Evolutionary conservation across 1,140 invertebrate genomes (phyloP), one percentile per base, ranked within the genome.

Genomic region (Nautilus pompilius): DNA sequence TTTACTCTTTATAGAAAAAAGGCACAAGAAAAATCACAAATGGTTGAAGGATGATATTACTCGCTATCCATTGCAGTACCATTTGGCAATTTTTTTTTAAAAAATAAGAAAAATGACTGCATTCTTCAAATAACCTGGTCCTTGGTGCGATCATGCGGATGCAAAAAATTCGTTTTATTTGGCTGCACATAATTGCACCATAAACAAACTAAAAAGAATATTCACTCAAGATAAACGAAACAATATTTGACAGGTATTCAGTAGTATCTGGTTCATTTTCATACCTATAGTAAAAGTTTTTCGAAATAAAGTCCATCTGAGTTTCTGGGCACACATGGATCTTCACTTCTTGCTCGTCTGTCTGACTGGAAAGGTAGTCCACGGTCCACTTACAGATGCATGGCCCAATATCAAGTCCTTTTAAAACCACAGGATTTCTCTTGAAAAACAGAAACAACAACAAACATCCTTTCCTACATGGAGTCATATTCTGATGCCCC

Each of bases 221-320:
- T 3, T 20, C 55, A 13, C 17, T 51, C 6, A 10, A 26, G 24
- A 29, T 29, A 29, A n/a, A 41, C 15, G 13, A 15, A 1, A 28
- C 20, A 58, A 34, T 36, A 17, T 32, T 0, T 4, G 3, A 57
- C 24, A 68, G 5, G 8, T 17, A 13, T 15, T 20, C 17, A 22
- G 8, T 28, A n/a, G n/a, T n/a, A n/a, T n/a, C n/a, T n/a, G n/a
- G n/a, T n/a, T n/a, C n/a, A n/a, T n/a, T n/a, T 4, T 49, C 58
- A 60, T 66, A 82, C 80, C 83, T 85, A 74, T 87, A 87, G 3
- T 77, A 49, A 75, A 88, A 88, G 65, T 88, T 88, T 74, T 87
- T 88, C 13, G 80, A 78, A 28, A 87, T 78, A 71, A 88, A 88
- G 76, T 87, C 82, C 79, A 88, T 81, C 60, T 82, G 75, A 30